phyloP scores from a whole-genome alignment of 2,888 invertebrate species.

The Cyaniris semiargus region DNA sequence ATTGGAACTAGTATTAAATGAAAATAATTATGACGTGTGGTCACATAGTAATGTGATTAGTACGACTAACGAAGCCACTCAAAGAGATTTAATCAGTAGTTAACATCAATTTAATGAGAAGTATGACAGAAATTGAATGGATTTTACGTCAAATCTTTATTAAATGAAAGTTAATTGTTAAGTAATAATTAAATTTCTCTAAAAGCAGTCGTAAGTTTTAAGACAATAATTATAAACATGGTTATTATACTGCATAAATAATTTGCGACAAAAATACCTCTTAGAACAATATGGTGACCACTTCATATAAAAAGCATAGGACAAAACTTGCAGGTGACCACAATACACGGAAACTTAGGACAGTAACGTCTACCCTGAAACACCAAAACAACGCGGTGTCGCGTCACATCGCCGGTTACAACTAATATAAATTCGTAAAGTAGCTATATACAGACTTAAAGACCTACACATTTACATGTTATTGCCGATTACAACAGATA shows the following conservation, averaged over 20 bases:
- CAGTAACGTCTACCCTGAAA: constrained; percentile 29
- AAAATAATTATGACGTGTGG: background rate
- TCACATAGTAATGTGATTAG: background rate
- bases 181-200: too few species aligned
- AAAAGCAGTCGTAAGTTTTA: background rate
- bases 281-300: background rate
- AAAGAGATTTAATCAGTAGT: too few species aligned
- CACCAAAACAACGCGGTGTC: constrained; percentile 4
- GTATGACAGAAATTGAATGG: too few species aligned
- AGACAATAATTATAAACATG: background rate
- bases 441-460: constrained; percentile 74
- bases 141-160: background rate
- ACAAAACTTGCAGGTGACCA: background rate
- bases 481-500: constrained; percentile 35
- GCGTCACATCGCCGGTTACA: constrained; percentile 49
- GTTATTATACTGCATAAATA: background rate
- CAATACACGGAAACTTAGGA: background rate
- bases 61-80: too few species aligned
- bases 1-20: background rate
- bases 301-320: background rate
- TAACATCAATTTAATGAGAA: too few species aligned
- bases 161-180: background rate
- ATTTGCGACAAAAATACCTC: background rate
- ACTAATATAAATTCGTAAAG: constrained; percentile 74
- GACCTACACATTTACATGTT: constrained; percentile 48